A percentile compares a stretch with the other conserved stretches of the same genome.
These are phyloP conservation scores for Porites cylindrica DNA, from an alignment of 92 coral and sea anemone genomes.

Conservation along the genomic window DNA sequence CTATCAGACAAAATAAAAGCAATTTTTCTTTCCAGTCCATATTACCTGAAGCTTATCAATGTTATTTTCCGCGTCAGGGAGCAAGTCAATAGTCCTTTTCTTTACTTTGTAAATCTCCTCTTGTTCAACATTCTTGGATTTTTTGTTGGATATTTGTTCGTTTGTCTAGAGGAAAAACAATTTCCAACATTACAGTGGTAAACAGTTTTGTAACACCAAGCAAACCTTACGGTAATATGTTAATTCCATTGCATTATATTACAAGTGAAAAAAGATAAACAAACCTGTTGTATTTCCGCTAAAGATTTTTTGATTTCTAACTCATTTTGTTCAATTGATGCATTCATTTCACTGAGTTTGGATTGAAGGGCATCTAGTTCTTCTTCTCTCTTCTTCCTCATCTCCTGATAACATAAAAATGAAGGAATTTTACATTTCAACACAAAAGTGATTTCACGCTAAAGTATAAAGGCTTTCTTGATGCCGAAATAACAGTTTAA, in stretches of 20 bases:
- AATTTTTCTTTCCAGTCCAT: background rate
- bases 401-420: constrained; percentile 65
- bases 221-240: background rate
- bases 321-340: constrained; percentile 76
- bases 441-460: too few relatives aligned
- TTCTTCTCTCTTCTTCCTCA: constrained; percentile 92
- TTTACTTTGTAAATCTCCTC: constrained; percentile 96
- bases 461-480: too few relatives aligned
- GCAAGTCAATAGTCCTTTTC: constrained; percentile 92
- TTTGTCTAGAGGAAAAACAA: constrained; percentile 64
- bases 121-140: constrained; percentile 81
- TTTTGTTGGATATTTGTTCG: constrained; percentile 76
- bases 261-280: background rate
- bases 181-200: too few relatives aligned
- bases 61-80: constrained; percentile 97
- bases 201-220: background rate
- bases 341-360: constrained; percentile 82
- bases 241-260: too few relatives aligned
- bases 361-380: constrained; percentile 85
- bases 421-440: too few relatives aligned
- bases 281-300: constrained; percentile 92
- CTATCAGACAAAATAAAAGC: too few relatives aligned
- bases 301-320: constrained; percentile 78
- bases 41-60: constrained; percentile 92
- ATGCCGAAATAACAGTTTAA: too few relatives aligned